Base-by-base conservation (phyloP, 2,797 vertebrate genomes). In the Crotalus adamanteus region DNA sequence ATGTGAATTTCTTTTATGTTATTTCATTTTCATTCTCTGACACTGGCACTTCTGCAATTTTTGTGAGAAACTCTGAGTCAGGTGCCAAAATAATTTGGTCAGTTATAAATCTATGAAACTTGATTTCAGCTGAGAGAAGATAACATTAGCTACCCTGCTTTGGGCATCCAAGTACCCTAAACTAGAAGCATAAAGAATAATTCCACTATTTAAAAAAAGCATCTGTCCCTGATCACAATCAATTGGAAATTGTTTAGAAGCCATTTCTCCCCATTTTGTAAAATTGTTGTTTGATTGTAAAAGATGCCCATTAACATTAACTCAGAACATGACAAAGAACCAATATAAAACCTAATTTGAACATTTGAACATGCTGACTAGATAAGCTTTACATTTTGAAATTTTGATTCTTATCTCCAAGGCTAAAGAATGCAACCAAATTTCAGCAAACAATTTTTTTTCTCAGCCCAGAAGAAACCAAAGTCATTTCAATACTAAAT, bases 401-500 rank as follows among this genome's bases (percentile, higher is more conserved):
- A 5, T 5, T 9, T 59, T 93, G 37, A n/a, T 20, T 20, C 20
- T 14, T 63, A 12, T 18, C 59, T 90, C 51, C 25, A 4, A 73
- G 51, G 56, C 55, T 73, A 56, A 91, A 22, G 14, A 93, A 93
- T 0, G 0, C 26, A 95, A 7, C 53, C 92, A 37, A 53, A 90
- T 89, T 91, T 95, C 94, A 90, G 86, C 86, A 94, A 97, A 94
- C 42, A 91, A 53, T 86, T 57, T 22, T 83, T 94, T 60, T 91
- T 51, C 60, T 28, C 20, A 47, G 20, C 88, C 55, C 25, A 11
- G 93, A 60, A 69, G 42, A 87, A 94, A 95, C 93, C 94, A 96
- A 95, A 88, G 93, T 96, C 94, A 94, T 88, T 92, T 94, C 78
- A 92, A 91, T 95, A 94, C 92, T 85, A 93, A 96, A 95, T 90